Conservation (phyloP, 2,888 invertebrate genomes). For the Agelastica alni region DNA sequence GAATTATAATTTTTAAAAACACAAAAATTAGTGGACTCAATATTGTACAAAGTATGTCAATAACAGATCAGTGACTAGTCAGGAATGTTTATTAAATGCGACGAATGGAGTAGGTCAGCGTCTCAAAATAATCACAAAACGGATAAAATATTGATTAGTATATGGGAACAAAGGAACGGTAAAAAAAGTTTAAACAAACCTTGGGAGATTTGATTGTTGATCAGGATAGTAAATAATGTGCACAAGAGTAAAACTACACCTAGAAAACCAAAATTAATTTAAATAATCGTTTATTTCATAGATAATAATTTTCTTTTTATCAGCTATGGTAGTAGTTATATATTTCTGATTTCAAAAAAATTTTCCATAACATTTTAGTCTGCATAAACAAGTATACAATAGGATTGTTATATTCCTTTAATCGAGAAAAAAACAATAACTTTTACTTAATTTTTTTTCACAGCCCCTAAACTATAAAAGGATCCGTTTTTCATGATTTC, state of each 20-base stretch:
- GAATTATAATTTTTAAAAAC: too few relatives aligned
- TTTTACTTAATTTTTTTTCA: conserved; percentile 41
- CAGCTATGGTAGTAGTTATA: conserved; percentile 35
- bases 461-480: conserved; percentile 47
- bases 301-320: conserved; percentile 35
- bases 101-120: too few relatives aligned
- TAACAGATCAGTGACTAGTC: too few relatives aligned
- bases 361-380: conserved; percentile 34
- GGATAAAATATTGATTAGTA: conserved; percentile 28
- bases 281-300: conserved; percentile 39
- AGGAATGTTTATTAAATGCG: too few relatives aligned
- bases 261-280: conserved; percentile 46
- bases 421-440: conserved; percentile 26
- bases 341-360: conserved; percentile 36
- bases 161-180: conserved; percentile 25
- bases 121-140: conserved; percentile 2
- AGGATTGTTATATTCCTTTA: conserved; percentile 29
- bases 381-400: conserved; percentile 33
- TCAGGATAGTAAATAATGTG: conserved; percentile 47
- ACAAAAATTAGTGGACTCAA: too few relatives aligned
- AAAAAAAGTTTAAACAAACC: conserved; percentile 42
- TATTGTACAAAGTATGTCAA: too few relatives aligned
- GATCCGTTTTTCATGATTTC: conserved; percentile 18
- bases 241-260: conserved; percentile 49
- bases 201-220: conserved; percentile 41